Evolutionary conservation across 2,797 vertebrate species (phyloP).

Genomic region (Danio tinwini): DNA sequence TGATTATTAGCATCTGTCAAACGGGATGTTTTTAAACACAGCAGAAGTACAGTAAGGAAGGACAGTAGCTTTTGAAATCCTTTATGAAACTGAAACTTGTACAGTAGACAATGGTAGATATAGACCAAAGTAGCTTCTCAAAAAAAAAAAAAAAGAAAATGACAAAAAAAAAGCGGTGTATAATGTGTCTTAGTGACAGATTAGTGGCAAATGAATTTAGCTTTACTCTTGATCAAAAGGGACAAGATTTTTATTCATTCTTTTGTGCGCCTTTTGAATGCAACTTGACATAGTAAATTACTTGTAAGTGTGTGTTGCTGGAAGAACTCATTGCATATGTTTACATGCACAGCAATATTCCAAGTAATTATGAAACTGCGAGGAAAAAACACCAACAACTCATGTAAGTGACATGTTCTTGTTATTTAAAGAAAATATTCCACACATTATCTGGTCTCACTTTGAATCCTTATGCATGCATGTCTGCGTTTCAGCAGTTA

Average conservation of each 20-base stretch:
- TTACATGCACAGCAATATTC: slow-evolving; percentile 36
- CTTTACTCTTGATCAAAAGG: slow-evolving; percentile 56
- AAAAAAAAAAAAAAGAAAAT: slow-evolving; percentile 57
- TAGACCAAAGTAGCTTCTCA: slow-evolving; percentile 80
- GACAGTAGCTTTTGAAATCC: slow-evolving; percentile 46
- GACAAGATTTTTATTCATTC: slow-evolving; percentile 36
- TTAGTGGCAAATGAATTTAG: slow-evolving; percentile 56
- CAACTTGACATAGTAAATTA: slow-evolving; percentile 64
- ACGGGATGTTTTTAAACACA: slow-evolving; percentile 56
- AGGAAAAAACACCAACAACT: neutral
- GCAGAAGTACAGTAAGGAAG: slow-evolving; percentile 40
- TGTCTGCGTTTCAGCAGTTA: slow-evolving; percentile 3
- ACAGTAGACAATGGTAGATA: slow-evolving; percentile 74
- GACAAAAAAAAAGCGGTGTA: slow-evolving; percentile 48
- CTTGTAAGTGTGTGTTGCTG: slow-evolving; percentile 68
- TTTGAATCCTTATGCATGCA: neutral
- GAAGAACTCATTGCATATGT: slow-evolving; percentile 52
- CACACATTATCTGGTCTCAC: neutral
- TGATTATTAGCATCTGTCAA: slow-evolving; percentile 73
- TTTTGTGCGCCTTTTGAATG: slow-evolving; percentile 60
- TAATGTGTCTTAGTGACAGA: slow-evolving; percentile 67
- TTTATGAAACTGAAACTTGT: slow-evolving; percentile 67
- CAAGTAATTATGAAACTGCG: neutral
- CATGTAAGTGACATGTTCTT: neutral
- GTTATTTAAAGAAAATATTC: neutral